Percentiles rank a stretch among this genome's conserved stretches.
Evolutionary conservation across 2,888 invertebrate species (phyloP).

Genomic region (Andrena marginata): DNA sequence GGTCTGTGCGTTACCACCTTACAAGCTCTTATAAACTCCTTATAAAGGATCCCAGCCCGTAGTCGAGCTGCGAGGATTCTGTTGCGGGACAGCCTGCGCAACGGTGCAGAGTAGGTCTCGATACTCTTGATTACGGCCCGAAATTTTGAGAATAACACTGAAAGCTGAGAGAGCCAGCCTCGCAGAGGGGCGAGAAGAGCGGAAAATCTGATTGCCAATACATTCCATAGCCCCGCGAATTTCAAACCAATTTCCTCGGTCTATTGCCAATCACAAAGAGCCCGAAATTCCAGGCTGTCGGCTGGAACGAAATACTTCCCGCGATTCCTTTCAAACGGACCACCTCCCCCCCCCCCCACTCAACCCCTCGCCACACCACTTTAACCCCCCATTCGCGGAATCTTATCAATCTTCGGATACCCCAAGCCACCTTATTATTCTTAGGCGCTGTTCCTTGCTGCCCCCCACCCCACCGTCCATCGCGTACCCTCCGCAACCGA

Average conservation of each 20-base stretch:
- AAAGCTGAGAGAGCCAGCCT: slow-evolving; percentile 29
- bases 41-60: not conserved
- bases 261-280: slow-evolving; percentile 82
- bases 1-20: no score
- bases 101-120: not conserved
- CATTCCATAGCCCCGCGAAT: slow-evolving; percentile 80
- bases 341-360: not conserved
- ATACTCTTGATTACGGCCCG: slow-evolving; percentile 10
- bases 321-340: slow-evolving; percentile 70
- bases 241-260: slow-evolving; percentile 82
- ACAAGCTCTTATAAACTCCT: no score
- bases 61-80: not conserved
- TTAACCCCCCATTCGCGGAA: slow-evolving; percentile 58
- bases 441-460: slow-evolving; percentile 43
- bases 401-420: slow-evolving; percentile 59
- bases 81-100: not conserved
- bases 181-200: slow-evolving; percentile 63
- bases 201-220: slow-evolving; percentile 83
- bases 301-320: slow-evolving; percentile 75
- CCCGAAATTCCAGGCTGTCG: slow-evolving; percentile 77
- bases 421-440: slow-evolving; percentile 53
- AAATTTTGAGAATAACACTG: slow-evolving; percentile 75
- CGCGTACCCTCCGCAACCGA: not conserved
- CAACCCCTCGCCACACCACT: slow-evolving; percentile 41
- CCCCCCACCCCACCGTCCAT: not conserved